A percentile compares a stretch with the other conserved stretches of the same genome.
phyloP scores from a whole-genome alignment of 2,113 vertebrate genomes.

The Dicaeum eximium region DNA sequence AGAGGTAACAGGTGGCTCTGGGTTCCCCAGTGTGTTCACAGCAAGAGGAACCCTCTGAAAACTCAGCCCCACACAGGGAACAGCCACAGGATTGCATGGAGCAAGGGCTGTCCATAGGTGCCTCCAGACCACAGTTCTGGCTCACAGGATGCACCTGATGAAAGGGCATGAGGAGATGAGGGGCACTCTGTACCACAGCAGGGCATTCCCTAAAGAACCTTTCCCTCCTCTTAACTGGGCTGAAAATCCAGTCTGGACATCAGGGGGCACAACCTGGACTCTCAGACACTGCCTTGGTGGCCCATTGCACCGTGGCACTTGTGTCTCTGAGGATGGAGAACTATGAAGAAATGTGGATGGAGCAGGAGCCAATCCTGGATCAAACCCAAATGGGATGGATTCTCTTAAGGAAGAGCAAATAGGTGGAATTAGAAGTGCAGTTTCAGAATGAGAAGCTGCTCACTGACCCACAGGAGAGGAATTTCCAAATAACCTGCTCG shows the following conservation, averaged over 20 bases:
- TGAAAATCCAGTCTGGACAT: not conserved
- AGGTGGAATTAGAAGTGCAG: not conserved
- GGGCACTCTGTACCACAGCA: not conserved
- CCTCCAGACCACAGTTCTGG: accelerated
- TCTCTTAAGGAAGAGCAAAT: not conserved
- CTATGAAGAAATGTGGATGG: not conserved
- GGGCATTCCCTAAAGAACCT: not conserved
- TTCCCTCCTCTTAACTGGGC: not conserved
- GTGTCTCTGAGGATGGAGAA: not conserved
- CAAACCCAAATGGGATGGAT: not conserved
- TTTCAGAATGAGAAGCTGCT: not conserved
- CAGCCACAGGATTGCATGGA: not conserved
- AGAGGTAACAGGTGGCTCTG: not conserved
- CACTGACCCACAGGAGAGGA: not conserved
- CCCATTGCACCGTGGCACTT: accelerated
- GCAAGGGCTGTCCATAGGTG: not conserved
- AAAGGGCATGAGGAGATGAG: not conserved
- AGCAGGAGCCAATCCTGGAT: not conserved
- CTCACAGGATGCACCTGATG: not conserved
- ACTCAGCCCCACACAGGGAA: not conserved
- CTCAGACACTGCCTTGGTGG: not conserved
- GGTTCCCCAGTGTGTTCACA: not conserved
- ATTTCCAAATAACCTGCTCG: not conserved
- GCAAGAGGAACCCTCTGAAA: not conserved
- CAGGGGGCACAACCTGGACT: not conserved